Base-by-base conservation (phyloP, 2,888 invertebrate genomes). In the Epicampocera succincta region DNA sequence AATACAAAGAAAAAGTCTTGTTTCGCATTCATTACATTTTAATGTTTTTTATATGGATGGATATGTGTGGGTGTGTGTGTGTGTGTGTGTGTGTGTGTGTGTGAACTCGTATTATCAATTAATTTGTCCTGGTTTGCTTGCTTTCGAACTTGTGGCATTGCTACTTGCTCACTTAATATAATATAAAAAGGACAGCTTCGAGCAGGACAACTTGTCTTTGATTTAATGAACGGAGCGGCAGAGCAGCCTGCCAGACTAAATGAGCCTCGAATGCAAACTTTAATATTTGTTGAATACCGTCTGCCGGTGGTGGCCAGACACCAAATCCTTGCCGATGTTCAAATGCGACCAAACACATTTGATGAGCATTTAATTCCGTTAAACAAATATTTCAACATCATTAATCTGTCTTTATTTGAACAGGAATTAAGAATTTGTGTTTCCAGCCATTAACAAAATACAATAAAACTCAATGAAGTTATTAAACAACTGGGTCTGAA, bases 341-440 rank as follows among this genome's bases (percentile, higher is more conserved):
- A 33, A 33, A 17, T 71, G 48, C 21, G 40, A 12, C 21, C 58
- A 48, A 12, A 44, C 25, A 19, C 42, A 29, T 21, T 42, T 52
- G 66, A 68, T 50, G 44, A 58, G 40, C 21, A 77, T 82, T 69
- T 74, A 82, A 69, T 71, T 69, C 74, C 56, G 73, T 71, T 54
- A 46, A 74, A 66, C 58, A 78, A 71, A 78, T 65, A 69, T 82
- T 78, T 78, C 52, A 74, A 19, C 65, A 82, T 78, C 60, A 58
- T 82, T 78, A 74, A 74, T 74, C 69, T 58, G 29, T 44, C 60
- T 78, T 74, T 60, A 60, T 60, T 69, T 17, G 4, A 63, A 65
- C 48, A 29, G 11, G 17, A 38, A 54, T 44, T 21, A 63, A 66
- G 13, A 46, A 21, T 38, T 6, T 33, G 13, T 48, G 8, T 25